Conservation (phyloP, 2,888 invertebrate species). For the Patella caerulea region DNA sequence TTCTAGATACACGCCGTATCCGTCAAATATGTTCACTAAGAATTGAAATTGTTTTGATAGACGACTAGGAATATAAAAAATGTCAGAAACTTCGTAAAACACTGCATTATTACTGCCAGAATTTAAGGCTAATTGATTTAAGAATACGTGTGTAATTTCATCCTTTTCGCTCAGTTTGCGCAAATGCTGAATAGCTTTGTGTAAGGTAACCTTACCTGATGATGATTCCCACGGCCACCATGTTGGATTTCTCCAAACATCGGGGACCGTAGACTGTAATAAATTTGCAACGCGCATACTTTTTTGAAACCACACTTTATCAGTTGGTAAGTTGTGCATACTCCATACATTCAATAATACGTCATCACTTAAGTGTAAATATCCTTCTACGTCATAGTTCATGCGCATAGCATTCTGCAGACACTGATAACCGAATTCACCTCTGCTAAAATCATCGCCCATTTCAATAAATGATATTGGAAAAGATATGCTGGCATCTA, state of each 20-base stretch:
- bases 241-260: slow-evolving; percentile 15
- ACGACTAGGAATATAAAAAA: slow-evolving; percentile 20
- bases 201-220: not conserved
- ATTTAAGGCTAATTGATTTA: not conserved
- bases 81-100: slow-evolving; percentile 29
- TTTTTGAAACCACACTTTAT: slow-evolving; percentile 25
- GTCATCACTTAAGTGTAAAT: slow-evolving; percentile 27
- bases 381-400: slow-evolving; percentile 26
- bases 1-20: slow-evolving; percentile 16
- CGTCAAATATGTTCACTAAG: slow-evolving; percentile 16
- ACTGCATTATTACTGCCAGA: slow-evolving; percentile 18
- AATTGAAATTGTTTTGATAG: slow-evolving; percentile 18
- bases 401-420: slow-evolving; percentile 25
- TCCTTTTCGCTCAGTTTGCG: not conserved
- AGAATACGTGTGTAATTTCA: not conserved
- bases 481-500: not conserved
- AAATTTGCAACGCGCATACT: slow-evolving; percentile 13
- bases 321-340: slow-evolving; percentile 15
- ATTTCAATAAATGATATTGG: slow-evolving; percentile 22
- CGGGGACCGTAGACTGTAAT: slow-evolving; percentile 10
- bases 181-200: not conserved
- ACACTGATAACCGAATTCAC: slow-evolving; percentile 24
- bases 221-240: slow-evolving; percentile 27
- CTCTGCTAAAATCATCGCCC: not conserved
- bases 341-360: slow-evolving; percentile 32